Evolutionary conservation across 2,797 vertebrate genomes (phyloP).

Genomic region (Amphiprion clarkii): DNA sequence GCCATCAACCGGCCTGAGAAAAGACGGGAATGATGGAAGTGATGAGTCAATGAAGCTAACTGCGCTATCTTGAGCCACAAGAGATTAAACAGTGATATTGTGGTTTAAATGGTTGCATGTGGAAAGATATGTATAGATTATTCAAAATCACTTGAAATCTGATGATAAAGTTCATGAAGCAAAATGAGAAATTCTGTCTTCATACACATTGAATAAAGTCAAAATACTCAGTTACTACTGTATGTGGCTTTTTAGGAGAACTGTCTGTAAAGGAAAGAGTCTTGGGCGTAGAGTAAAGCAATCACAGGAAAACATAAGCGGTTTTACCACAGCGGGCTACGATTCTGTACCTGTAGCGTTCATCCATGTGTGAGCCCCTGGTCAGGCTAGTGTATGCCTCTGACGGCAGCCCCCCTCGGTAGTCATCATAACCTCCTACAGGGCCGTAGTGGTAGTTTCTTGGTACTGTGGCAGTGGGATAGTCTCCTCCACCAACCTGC

Average conservation of each 20-base stretch:
- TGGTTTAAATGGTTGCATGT: neutral
- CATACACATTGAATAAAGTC: neutral
- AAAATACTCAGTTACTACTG: neutral
- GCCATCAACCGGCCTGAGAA: slow-evolving; percentile 81
- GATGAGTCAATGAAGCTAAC: neutral
- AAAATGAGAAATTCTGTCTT: neutral
- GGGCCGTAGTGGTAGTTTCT: slow-evolving; percentile 95
- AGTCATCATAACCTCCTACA: slow-evolving; percentile 83
- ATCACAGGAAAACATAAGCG: neutral
- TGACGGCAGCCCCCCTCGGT: slow-evolving; percentile 82
- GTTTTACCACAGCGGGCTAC: neutral
- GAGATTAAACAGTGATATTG: neutral
- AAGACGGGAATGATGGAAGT: neutral
- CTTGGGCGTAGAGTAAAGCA: neutral
- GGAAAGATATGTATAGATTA: neutral
- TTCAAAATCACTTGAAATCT: neutral
- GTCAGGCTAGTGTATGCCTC: slow-evolving; percentile 92
- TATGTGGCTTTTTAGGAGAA: neutral
- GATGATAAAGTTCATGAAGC: neutral
- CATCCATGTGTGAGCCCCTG: slow-evolving; percentile 92
- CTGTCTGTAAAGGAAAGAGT: neutral
- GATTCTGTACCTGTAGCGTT: slow-evolving; percentile 89
- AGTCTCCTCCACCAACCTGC: slow-evolving; percentile 82
- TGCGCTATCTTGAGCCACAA: too few species aligned
- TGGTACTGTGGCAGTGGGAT: slow-evolving; percentile 92